Evolutionary conservation across 2,888 invertebrate species (phyloP), one percentile per base, ranked within the genome.

Genomic region (Apoderus coryli): DNA sequence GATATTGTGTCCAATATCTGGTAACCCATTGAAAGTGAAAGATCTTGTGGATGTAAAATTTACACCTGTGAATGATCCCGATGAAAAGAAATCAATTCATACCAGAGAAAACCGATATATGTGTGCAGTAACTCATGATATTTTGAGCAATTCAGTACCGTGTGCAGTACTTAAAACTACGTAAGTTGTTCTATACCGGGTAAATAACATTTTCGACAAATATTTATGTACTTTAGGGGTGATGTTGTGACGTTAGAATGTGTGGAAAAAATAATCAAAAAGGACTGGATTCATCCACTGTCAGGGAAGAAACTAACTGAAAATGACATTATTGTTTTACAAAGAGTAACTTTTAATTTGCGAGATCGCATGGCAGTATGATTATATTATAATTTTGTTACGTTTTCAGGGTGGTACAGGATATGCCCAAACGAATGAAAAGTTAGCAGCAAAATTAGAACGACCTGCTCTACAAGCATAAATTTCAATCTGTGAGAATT

Each of bases 101-200:
- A 72, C 79, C 1, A 89, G 85, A 56, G 77, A 85, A 53, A 86
- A 84, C 41, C 70, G 96, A 44, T 99, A 92, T 54, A 92, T 93
- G 78, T 98, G 98, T 56, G 88, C 96, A 2, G 80, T 98, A 0
- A 96, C 96, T 2, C 86, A 90, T 56, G 98, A 99, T 58, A 75
- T 93, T 36, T 63, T 99, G 16, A 81, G 85, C 40, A 95, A 95
- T 63, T 82, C 92, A 4, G 79, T 92, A 2, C 90, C 93, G 0
- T 89, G 88, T 61, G 95, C 88, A 36, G 82, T 96, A 15, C 67
- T 98, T 31, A 77, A 69, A 60, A 74, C 88, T 34, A 85, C 85
- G 80, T 86, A 64, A 70, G 72, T 59, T 27, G 32, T 12, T 27
- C 24, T 19, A 3, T 31, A 14, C 10, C 5, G 4, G 10, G 5